These are phyloP conservation scores for Phania funesta DNA, from an alignment of 2,888 invertebrate species.

Conservation along the genomic window DNA sequence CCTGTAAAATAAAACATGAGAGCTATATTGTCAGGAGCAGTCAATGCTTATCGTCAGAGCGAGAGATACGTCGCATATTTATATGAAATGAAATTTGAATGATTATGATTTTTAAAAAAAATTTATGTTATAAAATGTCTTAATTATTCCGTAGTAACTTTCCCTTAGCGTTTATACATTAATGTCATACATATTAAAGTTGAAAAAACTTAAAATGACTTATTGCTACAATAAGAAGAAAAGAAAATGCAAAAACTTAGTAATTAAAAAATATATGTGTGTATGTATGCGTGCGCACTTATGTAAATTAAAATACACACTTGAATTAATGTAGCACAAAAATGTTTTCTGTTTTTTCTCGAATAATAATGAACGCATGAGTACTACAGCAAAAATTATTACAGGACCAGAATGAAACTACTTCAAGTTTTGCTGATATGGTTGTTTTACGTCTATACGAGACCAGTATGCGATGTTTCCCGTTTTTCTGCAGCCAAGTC, in stretches of 20 bases:
- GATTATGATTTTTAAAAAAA: neutral
- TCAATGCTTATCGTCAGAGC: too few species aligned
- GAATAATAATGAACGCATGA: neutral
- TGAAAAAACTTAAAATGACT: slow-evolving; percentile 34
- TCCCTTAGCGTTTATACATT: slow-evolving; percentile 11
- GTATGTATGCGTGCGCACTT: neutral
- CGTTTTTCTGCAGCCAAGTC: slow-evolving; percentile 3
- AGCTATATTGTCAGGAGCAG: too few species aligned
- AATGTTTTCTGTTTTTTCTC: slow-evolving; percentile 29
- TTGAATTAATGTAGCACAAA: slow-evolving; percentile 43
- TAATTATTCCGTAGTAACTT: neutral
- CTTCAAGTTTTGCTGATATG: slow-evolving; percentile 20
- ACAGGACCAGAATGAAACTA: slow-evolving; percentile 31
- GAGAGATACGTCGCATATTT: too few species aligned
- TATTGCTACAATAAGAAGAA: slow-evolving; percentile 18
- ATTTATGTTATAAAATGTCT: neutral
- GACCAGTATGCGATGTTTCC: slow-evolving; percentile 1
- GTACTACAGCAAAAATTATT: neutral
- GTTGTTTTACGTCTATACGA: neutral
- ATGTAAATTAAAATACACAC: neutral
- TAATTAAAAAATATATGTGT: slow-evolving; percentile 28
- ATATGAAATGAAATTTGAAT: too few species aligned
- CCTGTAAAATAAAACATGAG: too few species aligned
- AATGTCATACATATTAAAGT: slow-evolving; percentile 25
- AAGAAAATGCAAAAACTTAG: slow-evolving; percentile 17